These are phyloP conservation scores for Psephotus haematonotus DNA, from an alignment of 2,113 vertebrate genomes.

Conservation along the genomic window DNA sequence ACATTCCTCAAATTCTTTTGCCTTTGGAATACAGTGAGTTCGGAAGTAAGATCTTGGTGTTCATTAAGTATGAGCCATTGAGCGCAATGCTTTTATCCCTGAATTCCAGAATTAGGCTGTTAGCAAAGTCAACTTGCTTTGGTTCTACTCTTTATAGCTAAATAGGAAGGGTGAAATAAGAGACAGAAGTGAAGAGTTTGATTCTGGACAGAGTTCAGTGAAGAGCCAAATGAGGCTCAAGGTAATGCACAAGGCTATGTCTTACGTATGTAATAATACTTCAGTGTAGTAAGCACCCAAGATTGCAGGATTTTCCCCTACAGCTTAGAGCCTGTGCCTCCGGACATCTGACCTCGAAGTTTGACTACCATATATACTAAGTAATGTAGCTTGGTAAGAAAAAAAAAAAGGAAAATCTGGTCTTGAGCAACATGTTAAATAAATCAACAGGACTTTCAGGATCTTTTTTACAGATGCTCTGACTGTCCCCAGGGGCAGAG, in stretches of 20 bases:
- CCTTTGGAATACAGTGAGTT: background rate
- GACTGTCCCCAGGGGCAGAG: background rate
- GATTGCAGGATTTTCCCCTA: background rate
- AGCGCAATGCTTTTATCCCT: background rate
- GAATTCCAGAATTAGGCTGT: background rate
- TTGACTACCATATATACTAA: background rate
- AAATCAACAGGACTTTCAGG: background rate
- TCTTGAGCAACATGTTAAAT: background rate
- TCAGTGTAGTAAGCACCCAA: background rate
- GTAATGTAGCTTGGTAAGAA: background rate
- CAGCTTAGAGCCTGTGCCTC: background rate
- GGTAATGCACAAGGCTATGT: background rate
- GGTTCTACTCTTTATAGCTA: background rate
- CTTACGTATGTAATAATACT: background rate
- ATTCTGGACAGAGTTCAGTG: background rate
- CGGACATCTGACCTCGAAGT: background rate
- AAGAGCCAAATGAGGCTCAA: background rate
- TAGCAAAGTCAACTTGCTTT: background rate
- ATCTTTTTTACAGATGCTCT: background rate
- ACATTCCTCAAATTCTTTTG: background rate
- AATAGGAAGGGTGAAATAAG: background rate
- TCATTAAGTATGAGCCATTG: background rate
- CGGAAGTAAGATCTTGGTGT: background rate
- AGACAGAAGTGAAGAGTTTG: background rate
- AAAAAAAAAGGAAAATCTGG: background rate